Conservation (phyloP, 2,113 vertebrate species). For the Motacilla alba region DNA sequence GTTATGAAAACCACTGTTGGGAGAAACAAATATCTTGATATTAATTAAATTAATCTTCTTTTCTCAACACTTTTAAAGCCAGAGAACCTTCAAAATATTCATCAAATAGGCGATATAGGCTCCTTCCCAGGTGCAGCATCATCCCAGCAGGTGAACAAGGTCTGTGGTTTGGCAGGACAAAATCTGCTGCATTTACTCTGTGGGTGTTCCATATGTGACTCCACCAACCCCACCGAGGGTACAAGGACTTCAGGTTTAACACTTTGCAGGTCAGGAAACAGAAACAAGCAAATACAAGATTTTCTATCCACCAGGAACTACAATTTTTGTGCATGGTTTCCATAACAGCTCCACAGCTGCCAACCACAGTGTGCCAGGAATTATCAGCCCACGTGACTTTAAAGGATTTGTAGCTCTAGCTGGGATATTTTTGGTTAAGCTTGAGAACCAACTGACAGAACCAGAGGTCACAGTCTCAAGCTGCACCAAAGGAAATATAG, state of each 20-base stretch:
- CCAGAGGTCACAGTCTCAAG: not conserved
- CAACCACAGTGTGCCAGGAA: not conserved
- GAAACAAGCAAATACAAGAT: not conserved
- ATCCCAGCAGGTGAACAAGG: not conserved
- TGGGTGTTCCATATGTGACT: not conserved
- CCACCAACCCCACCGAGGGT: not conserved
- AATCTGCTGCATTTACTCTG: not conserved
- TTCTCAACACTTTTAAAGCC: not conserved
- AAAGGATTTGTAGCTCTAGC: not conserved
- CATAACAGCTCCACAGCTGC: not conserved
- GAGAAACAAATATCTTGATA: constrained; percentile 5
- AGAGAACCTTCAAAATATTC: not conserved
- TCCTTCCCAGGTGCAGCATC: not conserved
- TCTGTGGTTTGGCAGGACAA: not conserved
- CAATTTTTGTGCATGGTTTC: not conserved
- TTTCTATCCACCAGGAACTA: not conserved
- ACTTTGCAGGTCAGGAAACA: not conserved
- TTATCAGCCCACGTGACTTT: not conserved
- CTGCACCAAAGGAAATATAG: not conserved
- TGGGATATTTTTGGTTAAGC: not conserved
- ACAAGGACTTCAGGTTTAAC: not conserved
- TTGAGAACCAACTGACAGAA: not conserved
- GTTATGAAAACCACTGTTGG: constrained; percentile 91
- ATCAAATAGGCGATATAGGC: not conserved
- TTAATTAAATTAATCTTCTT: not conserved